A percentile compares a stretch with the other conserved stretches of the same genome.
phyloP scores from a whole-genome alignment of 1,140 invertebrate genomes.

The Monomorium pharaonis region DNA sequence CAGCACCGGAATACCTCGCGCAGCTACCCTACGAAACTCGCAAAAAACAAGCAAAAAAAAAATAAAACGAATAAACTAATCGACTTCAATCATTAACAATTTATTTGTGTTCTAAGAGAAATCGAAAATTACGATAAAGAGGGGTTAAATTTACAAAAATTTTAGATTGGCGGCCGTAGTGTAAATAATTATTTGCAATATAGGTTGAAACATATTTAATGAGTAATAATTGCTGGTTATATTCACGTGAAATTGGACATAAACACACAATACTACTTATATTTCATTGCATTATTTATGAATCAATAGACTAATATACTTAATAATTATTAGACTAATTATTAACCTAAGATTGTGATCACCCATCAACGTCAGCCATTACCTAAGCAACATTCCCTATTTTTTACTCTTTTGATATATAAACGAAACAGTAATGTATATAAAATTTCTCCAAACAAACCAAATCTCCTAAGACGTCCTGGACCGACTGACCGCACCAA shows the following conservation, averaged over 20 bases:
- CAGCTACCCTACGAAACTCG: constrained; percentile 68
- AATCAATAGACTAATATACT: constrained; percentile 85
- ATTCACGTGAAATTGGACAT: constrained; percentile 85
- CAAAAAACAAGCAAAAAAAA: constrained; percentile 57
- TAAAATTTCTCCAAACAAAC: constrained; percentile 69
- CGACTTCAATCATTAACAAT: constrained; percentile 51
- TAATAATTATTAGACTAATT: constrained; percentile 85
- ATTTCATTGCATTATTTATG: constrained; percentile 85
- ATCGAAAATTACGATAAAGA: constrained; percentile 66
- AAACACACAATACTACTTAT: constrained; percentile 86
- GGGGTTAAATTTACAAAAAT: constrained; percentile 45
- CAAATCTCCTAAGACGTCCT: constrained; percentile 68
- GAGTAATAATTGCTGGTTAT: constrained; percentile 84
- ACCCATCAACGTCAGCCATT: constrained; percentile 84
- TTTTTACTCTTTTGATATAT: constrained; percentile 69
- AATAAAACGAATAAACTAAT: constrained; percentile 59
- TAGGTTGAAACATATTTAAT: constrained; percentile 85
- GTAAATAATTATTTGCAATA: constrained; percentile 81
- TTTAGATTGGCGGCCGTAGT: constrained; percentile 58
- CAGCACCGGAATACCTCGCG: constrained; percentile 78
- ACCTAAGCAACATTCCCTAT: constrained; percentile 77
- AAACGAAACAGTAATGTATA: constrained; percentile 78
- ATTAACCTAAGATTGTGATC: constrained; percentile 85
- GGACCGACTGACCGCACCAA: constrained; percentile 81
- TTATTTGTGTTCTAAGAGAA: constrained; percentile 50